Evolutionary conservation across 2,888 invertebrate species (phyloP), one percentile per base, ranked within the genome.

Genomic region (Cacoxenus indagator): DNA sequence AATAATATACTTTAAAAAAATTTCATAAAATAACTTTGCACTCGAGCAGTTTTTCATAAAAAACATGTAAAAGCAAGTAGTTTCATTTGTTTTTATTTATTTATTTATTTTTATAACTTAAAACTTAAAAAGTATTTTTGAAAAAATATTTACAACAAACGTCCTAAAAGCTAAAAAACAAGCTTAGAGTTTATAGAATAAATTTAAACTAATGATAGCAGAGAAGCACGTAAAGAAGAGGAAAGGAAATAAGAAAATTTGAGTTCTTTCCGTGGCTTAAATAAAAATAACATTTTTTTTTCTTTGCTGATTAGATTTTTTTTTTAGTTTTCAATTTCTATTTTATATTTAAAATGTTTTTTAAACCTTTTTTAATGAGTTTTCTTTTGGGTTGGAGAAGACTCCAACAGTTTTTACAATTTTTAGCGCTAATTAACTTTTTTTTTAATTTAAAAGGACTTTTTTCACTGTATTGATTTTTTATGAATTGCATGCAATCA

Each of bases 1-100:
- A 2, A 55, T 65, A 51, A 48, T 51, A 69, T 66, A 70, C 73
- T 73, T 72, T 71, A 69, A 73, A 77, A 75, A 79, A 77, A 76
- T 73, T 82, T 78, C 67, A 75, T 68, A 77, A 71, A 68, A 68
- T 67, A 73, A 68, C 67, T 64, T 59, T 48, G 48, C 46, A 46
- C 48, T 71, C 46, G 62, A 70, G 59, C 59, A 70, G 64, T 54
- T 55, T 45, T 72, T 51, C 45, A 43, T 51, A 78, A 83, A n/a
- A 82, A 84, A 83, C 79, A 82, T 71, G 24, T 72, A 75, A 73
- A 82, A 77, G 75, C 77, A 81, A 83, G 83, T 83, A 83, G 80
- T 81, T 70, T 27, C n/a, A n/a, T n/a, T n/a, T n/a, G n/a, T n/a
- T n/a, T n/a, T n/a, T n/a, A n/a, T 66, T 65, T 54, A 37, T 55